Evolutionary conservation across 1,140 invertebrate genomes (phyloP), one percentile per base, ranked within the genome.

Genomic region (Caenorhabditis brenneri): DNA sequence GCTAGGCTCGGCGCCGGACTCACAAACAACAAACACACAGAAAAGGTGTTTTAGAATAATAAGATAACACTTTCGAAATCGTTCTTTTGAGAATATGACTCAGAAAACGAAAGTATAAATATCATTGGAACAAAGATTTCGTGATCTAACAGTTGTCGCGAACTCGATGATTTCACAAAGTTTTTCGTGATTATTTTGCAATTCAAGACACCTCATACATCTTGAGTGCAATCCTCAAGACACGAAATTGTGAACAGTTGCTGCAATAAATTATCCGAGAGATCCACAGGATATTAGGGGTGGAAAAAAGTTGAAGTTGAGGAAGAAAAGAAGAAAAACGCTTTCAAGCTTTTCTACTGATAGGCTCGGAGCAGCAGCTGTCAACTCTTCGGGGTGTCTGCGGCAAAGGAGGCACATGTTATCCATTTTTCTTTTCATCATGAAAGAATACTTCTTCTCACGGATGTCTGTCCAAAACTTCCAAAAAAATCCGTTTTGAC

Each of bases 351-450:
- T 46, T 46, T 46, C 42, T 46, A 46, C 42, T 46, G n/a, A 58
- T 58, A 29, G 22, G 27, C 53, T 7, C 27, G 53, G 16, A 27
- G 9, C 24, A 9, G 24, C 53, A 29, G 53, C 53, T 58, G 53
- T 58, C 53, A 58, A 58, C 49, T 58, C 6, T 55, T 55, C 22
- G 16, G 22, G 22, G 9, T 29, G 53, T 58, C 53, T 58, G 53
- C 53, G 53, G 53, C 10, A 51, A 51, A 51, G 24, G 9, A 27
- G 53, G 53, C 53, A 58, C 24, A 58, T 58, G 53, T 58, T 27
- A 58, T 51, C 49, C 49, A 51, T 51, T 51, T 51, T 51, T 51
- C 49, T 51, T 51, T 51, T 51, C 49, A 51, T 51, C 49, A 51
- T 51, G 49, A 51, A 51, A 7, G n/a, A 51, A n/a, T 19, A 51